Conservation (phyloP, 2,888 invertebrate genomes). For the Apamea sordens region DNA sequence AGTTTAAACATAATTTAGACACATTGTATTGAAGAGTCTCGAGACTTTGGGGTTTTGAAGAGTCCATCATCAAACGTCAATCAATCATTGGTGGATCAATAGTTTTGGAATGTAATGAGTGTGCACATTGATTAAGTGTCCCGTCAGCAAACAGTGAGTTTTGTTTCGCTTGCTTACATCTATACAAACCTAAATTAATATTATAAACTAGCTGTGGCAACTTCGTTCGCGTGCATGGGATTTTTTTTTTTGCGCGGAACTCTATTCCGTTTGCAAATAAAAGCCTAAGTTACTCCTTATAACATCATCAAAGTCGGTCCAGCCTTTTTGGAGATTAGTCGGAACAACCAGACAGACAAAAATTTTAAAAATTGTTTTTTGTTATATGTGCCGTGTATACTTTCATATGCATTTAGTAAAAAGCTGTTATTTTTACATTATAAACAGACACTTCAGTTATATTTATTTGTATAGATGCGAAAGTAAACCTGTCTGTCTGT, state of each 20-base stretch:
- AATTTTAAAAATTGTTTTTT: neutral
- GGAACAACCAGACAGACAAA: too few relatives aligned
- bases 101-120: slow-evolving; percentile 47
- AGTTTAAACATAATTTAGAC: slow-evolving; percentile 44
- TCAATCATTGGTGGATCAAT: slow-evolving; percentile 58
- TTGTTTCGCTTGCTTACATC: slow-evolving; percentile 14
- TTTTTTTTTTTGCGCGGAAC: neutral
- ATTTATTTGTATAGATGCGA: neutral
- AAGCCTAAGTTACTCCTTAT: neutral
- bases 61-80: slow-evolving; percentile 56
- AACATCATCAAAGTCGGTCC: neutral
- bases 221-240: neutral
- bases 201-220: neutral
- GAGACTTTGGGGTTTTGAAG: slow-evolving; percentile 44
- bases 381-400: neutral
- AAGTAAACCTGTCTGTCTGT: neutral
- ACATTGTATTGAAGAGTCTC: slow-evolving; percentile 50
- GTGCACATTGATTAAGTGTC: slow-evolving; percentile 43
- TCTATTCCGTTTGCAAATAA: neutral
- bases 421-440: neutral
- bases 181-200: neutral
- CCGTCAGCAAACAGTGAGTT: slow-evolving; percentile 11
- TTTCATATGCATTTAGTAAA: neutral
- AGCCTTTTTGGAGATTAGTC: neutral
- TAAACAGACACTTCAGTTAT: neutral